These are phyloP conservation scores for Ptychobarbus kaznakovi DNA, from an alignment of 2,797 vertebrate genomes.

Conservation along the genomic window DNA sequence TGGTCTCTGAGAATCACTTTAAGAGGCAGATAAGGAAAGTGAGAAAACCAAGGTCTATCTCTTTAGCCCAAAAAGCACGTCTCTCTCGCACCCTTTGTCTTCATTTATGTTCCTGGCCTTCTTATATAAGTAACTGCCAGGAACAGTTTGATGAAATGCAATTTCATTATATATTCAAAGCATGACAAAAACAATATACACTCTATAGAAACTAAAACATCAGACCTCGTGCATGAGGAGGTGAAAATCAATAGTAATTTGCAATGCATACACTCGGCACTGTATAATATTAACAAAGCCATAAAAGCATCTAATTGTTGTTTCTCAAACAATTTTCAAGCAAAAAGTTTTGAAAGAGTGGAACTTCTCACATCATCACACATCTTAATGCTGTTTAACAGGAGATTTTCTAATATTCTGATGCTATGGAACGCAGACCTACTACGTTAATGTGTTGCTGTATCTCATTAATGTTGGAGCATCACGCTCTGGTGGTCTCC, in stretches of 20 bases:
- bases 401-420: conserved; percentile 63
- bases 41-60: neutral
- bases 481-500: conserved; percentile 51
- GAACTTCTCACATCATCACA: conserved; percentile 9
- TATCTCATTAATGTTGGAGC: conserved; percentile 70
- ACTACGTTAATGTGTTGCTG: conserved; percentile 50
- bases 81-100: neutral
- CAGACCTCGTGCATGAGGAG: neutral
- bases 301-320: neutral
- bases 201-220: neutral
- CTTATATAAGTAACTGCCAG: neutral
- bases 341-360: neutral
- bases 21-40: neutral
- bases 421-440: conserved; percentile 57
- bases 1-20: conserved; percentile 27
- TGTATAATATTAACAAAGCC: neutral
- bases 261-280: neutral
- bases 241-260: conserved; percentile 17
- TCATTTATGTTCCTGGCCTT: neutral
- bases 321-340: neutral
- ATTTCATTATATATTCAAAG: neutral
- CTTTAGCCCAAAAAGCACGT: neutral
- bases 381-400: conserved; percentile 16
- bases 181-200: neutral
- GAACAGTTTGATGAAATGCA: neutral